Conservation (phyloP, 30 jellyfish, hydroid and myxozoan genomes). For the Calvadosia cruxmelitensis region DNA sequence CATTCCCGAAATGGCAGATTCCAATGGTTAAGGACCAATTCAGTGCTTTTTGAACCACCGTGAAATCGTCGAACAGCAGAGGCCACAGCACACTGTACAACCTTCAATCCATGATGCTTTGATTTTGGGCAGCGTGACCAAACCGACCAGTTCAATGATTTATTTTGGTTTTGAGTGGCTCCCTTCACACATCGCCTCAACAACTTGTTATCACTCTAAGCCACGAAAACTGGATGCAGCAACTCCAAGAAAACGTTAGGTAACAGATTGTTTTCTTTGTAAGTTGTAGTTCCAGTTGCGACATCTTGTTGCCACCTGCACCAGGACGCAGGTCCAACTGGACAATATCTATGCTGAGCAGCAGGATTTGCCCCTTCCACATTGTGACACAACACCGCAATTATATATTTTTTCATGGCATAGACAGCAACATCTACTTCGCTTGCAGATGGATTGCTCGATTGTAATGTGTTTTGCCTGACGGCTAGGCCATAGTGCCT, state of each 20-base stretch:
- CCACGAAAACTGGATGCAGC: conserved; percentile 2
- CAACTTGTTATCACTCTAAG: background rate
- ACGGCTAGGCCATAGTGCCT: conserved; percentile 26
- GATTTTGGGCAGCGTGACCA: conserved; percentile 15
- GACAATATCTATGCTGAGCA: conserved; percentile 25
- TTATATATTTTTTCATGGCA: conserved; percentile 33
- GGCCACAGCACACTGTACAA: background rate
- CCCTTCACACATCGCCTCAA: conserved; percentile 1
- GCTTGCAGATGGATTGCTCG: too few relatives aligned
- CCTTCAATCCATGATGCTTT: conserved; percentile 2
- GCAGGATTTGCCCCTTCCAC: conserved; percentile 14
- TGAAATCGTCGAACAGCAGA: conserved; percentile 14
- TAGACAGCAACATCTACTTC: too few relatives aligned
- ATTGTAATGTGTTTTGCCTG: conserved; percentile 11
- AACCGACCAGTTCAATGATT: conserved; percentile 8
- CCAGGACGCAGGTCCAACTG: conserved; percentile 14
- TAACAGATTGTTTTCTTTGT: conserved; percentile 3
- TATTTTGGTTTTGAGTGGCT: conserved; percentile 23
- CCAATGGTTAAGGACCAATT: background rate
- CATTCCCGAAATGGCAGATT: background rate
- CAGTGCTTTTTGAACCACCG: conserved; percentile 1
- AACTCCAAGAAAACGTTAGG: conserved; percentile 9
- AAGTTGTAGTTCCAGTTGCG: conserved; percentile 13
- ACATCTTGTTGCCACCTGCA: conserved; percentile 23
- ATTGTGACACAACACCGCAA: conserved; percentile 32